phyloP scores from a whole-genome alignment of 2,113 vertebrate genomes.

The Cyanistes caeruleus region DNA sequence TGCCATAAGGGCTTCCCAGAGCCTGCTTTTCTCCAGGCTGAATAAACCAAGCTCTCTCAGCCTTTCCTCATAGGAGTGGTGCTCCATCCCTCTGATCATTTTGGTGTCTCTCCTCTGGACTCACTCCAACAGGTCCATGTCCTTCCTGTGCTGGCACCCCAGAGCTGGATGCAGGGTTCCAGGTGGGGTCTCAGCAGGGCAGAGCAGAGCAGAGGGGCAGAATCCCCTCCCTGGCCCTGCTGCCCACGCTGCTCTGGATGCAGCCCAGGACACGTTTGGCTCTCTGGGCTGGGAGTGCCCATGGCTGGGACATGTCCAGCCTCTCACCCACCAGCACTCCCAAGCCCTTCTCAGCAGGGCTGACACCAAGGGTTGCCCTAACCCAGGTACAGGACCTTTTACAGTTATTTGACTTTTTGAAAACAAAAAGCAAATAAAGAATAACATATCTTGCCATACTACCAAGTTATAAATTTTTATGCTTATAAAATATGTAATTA shows the following conservation, averaged over 20 bases:
- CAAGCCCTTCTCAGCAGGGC: accelerated
- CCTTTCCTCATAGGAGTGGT: neutral
- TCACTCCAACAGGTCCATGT: accelerated
- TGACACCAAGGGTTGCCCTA: neutral
- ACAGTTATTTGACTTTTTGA: neutral
- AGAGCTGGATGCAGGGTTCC: neutral
- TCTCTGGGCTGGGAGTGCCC: neutral
- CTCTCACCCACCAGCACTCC: neutral
- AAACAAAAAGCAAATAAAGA: neutral
- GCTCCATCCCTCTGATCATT: neutral
- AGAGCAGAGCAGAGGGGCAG: neutral
- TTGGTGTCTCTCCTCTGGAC: neutral
- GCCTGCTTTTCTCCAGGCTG: neutral
- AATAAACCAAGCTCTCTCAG: neutral
- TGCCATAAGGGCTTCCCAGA: neutral
- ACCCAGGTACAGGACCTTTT: neutral
- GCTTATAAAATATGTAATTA: no score
- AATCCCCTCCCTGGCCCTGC: neutral
- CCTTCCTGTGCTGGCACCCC: neutral
- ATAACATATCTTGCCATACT: neutral
- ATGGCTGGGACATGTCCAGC: neutral
- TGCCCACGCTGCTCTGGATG: neutral
- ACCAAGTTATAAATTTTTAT: neutral
- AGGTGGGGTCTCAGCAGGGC: neutral
- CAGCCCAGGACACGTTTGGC: neutral